A percentile compares a stretch with the other conserved stretches of the same genome.
phyloP scores from a whole-genome alignment of 2,888 invertebrate species.

The Cataglyphis livida region DNA sequence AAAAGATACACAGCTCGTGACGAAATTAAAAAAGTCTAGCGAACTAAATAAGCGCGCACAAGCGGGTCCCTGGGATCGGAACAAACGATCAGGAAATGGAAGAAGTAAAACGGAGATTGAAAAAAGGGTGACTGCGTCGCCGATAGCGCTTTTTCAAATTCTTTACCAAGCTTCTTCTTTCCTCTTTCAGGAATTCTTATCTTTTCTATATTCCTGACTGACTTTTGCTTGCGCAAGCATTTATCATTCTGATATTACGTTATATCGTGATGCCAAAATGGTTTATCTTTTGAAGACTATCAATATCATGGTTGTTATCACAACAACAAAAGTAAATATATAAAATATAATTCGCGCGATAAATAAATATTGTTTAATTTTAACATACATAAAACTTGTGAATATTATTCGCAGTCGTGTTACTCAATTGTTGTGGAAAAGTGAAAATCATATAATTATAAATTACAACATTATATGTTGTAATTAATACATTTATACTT shows the following conservation, averaged over 20 bases:
- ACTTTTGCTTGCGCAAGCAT: slow-evolving; percentile 22
- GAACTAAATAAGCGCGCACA: slow-evolving; percentile 23
- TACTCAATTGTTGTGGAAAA: neutral
- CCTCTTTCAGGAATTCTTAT: slow-evolving; percentile 40
- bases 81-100: slow-evolving; percentile 55
- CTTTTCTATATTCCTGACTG: slow-evolving; percentile 41
- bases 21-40: slow-evolving; percentile 36
- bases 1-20: neutral
- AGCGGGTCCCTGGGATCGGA: slow-evolving; percentile 27
- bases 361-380: neutral
- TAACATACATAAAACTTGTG: neutral
- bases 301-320: neutral
- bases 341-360: neutral
- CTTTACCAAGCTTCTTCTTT: slow-evolving; percentile 20
- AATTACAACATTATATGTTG: neutral
- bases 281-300: neutral
- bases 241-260: slow-evolving; percentile 24
- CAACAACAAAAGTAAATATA: neutral
- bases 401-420: neutral
- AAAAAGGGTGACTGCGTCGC: slow-evolving; percentile 48
- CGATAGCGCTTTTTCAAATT: slow-evolving; percentile 43
- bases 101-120: slow-evolving; percentile 62
- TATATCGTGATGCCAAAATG: slow-evolving; percentile 31
- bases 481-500: neutral
- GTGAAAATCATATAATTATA: neutral